Conservation (phyloP, 2,113 vertebrate genomes). For the Telmatochromis brichardi region DNA sequence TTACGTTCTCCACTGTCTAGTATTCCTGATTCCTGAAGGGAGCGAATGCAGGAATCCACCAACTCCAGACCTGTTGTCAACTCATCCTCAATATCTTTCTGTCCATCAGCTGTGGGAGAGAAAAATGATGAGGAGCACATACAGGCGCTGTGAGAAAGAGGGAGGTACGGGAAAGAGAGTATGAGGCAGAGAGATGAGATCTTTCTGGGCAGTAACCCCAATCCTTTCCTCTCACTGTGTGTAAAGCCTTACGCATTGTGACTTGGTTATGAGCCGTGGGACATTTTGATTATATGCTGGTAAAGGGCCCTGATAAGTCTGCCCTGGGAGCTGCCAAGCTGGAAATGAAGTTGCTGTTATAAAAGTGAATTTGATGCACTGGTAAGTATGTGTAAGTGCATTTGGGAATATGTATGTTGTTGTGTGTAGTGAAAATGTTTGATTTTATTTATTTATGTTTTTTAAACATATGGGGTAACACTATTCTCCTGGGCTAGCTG, state of each 20-base stretch:
- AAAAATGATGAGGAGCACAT: not conserved
- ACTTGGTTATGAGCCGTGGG: not conserved
- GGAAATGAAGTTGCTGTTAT: not conserved
- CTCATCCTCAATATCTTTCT: slow-evolving; percentile 98
- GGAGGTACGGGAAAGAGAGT: not conserved
- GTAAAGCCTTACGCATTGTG: not conserved
- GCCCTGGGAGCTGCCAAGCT: not conserved
- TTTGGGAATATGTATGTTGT: not conserved
- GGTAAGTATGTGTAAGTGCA: not conserved
- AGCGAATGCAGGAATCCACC: slow-evolving; percentile 97
- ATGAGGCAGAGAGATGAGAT: not conserved
- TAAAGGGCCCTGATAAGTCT: not conserved
- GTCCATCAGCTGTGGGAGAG: slow-evolving; percentile 75
- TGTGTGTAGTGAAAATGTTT: not conserved
- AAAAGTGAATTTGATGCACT: not conserved
- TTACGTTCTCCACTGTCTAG: slow-evolving; percentile 90
- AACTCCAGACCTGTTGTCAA: slow-evolving; percentile 94
- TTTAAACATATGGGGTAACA: not conserved
- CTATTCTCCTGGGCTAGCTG: not conserved
- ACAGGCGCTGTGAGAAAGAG: not conserved
- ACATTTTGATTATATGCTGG: not conserved
- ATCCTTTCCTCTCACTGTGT: not conserved
- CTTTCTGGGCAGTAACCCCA: not conserved
- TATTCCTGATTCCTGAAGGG: slow-evolving; percentile 95
- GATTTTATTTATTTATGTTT: not conserved